A percentile compares a stretch with the other conserved stretches of the same genome.
Conservation (phyloP, 2,797 vertebrate species). For the Rhynchonycteris naso region DNA sequence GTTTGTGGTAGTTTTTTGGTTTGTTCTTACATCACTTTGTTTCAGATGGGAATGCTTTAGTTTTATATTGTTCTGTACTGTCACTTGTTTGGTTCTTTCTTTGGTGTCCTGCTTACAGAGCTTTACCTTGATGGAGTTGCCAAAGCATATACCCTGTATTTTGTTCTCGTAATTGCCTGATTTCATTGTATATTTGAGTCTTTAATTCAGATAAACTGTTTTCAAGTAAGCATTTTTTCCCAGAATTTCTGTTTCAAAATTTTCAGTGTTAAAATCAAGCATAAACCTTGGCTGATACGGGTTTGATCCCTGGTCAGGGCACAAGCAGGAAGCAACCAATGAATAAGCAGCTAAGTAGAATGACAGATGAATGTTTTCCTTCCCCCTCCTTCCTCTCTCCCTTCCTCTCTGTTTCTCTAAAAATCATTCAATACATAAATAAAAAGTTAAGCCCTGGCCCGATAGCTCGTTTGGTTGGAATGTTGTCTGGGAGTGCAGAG, state of each 20-base stretch:
- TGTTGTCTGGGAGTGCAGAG: no score
- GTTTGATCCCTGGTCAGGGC: no score
- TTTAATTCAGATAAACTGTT: not conserved
- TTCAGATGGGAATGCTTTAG: not conserved
- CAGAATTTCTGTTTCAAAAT: not conserved
- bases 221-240: not conserved
- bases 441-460: no score
- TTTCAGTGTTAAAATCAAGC: not conserved
- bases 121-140: not conserved
- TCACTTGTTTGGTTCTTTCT: not conserved
- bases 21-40: not conserved
- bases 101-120: not conserved
- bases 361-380: no score
- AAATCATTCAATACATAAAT: no score
- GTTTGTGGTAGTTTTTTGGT: not conserved
- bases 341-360: no score
- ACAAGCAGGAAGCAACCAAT: no score
- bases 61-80: not conserved
- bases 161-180: not conserved
- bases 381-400: no score
- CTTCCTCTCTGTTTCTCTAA: no score
- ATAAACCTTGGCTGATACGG: not conserved
- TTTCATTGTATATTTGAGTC: not conserved
- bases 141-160: not conserved
- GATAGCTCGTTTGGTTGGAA: no score